Evolutionary conservation across 2,888 invertebrate genomes (phyloP).

Genomic region (Julus scanicus): DNA sequence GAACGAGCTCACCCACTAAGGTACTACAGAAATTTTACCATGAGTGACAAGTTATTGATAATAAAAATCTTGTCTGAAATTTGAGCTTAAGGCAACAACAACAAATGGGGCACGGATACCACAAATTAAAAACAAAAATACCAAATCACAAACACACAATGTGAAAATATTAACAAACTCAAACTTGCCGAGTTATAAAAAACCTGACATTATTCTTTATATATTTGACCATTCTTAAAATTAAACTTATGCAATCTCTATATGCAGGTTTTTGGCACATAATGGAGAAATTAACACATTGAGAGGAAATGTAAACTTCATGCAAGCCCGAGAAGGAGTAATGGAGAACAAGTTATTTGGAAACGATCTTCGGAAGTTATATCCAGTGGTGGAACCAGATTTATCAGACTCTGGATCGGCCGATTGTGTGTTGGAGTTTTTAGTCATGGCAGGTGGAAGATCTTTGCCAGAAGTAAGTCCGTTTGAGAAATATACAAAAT

Average conservation of each 20-base stretch:
- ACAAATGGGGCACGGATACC: too few relatives aligned
- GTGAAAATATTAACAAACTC: too few relatives aligned
- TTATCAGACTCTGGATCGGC: conserved; percentile 97
- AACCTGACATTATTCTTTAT: too few relatives aligned
- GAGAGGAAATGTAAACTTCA: conserved; percentile 96
- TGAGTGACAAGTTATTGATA: background rate
- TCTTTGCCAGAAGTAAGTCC: conserved; percentile 80
- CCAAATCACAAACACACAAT: too few relatives aligned
- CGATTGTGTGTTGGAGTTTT: conserved; percentile 97
- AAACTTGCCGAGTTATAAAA: too few relatives aligned
- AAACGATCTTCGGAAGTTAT: conserved; percentile 84
- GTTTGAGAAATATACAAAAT: background rate
- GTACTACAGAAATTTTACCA: conserved; percentile 67
- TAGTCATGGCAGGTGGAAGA: conserved; percentile 91
- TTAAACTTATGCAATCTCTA: background rate
- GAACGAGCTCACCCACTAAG: conserved; percentile 97
- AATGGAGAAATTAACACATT: conserved; percentile 99
- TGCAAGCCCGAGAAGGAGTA: conserved; percentile 98
- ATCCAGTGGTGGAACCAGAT: conserved; percentile 97
- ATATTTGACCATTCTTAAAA: too few relatives aligned
- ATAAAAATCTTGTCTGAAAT: background rate
- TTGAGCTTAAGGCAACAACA: too few relatives aligned
- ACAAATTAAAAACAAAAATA: too few relatives aligned
- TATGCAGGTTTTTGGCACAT: conserved; percentile 83
- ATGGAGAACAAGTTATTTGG: conserved; percentile 90